These are phyloP conservation scores for Ypsolopha sequella DNA, from an alignment of 2,888 invertebrate genomes.

Conservation along the genomic window DNA sequence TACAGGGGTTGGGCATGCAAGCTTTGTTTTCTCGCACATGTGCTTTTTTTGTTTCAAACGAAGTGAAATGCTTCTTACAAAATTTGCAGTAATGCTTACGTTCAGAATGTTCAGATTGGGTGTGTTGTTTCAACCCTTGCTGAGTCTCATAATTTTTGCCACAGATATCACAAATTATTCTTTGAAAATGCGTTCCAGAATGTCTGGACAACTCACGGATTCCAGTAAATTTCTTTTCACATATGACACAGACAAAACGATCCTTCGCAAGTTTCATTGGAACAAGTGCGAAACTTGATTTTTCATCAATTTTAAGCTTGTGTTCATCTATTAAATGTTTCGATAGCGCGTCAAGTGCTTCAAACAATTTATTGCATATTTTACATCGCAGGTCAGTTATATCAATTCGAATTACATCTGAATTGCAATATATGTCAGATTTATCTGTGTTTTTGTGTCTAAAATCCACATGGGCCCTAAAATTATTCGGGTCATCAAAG, in stretches of 20 bases:
- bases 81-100: slow-evolving; percentile 41
- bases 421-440: background rate
- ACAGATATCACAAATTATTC: slow-evolving; percentile 52
- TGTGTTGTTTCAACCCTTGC: slow-evolving; percentile 41
- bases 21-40: slow-evolving; percentile 41
- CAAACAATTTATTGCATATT: background rate
- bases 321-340: slow-evolving; percentile 4
- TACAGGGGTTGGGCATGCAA: slow-evolving; percentile 11
- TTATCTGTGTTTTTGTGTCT: slow-evolving; percentile 4
- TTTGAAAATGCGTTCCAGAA: slow-evolving; percentile 49
- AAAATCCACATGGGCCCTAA: slow-evolving; percentile 5
- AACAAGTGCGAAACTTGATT: background rate
- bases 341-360: background rate
- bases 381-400: slow-evolving; percentile 6
- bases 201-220: slow-evolving; percentile 48
- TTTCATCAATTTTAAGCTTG: background rate
- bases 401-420: slow-evolving; percentile 4
- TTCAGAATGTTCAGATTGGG: slow-evolving; percentile 41
- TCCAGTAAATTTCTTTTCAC: slow-evolving; percentile 27
- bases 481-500: slow-evolving; percentile 3
- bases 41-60: slow-evolving; percentile 49
- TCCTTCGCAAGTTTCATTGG: background rate
- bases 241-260: background rate
- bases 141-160: slow-evolving; percentile 52
- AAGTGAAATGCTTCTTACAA: slow-evolving; percentile 46